Percentiles rank a stretch among this genome's conserved stretches.
These are phyloP conservation scores for Gonatopus flavifemur DNA, from an alignment of 1,140 invertebrate species.

Conservation along the genomic window DNA sequence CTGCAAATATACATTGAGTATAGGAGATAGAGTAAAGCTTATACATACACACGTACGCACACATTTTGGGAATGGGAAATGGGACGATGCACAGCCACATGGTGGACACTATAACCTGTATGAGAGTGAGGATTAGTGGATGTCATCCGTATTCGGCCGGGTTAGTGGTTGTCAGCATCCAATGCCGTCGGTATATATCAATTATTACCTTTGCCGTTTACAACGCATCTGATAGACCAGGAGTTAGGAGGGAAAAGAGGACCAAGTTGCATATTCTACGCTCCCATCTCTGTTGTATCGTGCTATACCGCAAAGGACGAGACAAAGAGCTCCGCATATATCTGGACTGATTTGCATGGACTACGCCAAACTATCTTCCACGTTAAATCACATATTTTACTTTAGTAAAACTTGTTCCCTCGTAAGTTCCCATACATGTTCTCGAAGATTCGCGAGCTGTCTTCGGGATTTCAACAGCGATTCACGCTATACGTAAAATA, in stretches of 20 bases:
- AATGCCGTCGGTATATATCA: slow-evolving; percentile 50
- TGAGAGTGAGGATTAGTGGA: slow-evolving; percentile 53
- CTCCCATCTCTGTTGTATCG: too few species aligned
- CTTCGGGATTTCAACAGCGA: slow-evolving; percentile 17
- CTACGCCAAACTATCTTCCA: too few species aligned
- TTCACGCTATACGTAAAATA: too few species aligned
- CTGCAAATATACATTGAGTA: slow-evolving; percentile 18
- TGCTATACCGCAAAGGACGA: too few species aligned
- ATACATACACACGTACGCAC: slow-evolving; percentile 27
- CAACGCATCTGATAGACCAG: too few species aligned
- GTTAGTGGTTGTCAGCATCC: slow-evolving; percentile 53
- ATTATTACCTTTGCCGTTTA: slow-evolving; percentile 47
- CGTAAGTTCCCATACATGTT: slow-evolving; percentile 25
- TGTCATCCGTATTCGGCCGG: slow-evolving; percentile 55
- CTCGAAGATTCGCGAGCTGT: slow-evolving; percentile 12
- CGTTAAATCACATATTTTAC: too few species aligned
- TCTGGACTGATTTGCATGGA: too few species aligned
- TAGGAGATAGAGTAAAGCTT: background rate
- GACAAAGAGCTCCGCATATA: too few species aligned
- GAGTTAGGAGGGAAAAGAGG: too few species aligned
- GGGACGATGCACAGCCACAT: slow-evolving; percentile 36
- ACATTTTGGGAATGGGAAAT: slow-evolving; percentile 39
- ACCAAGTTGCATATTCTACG: too few species aligned
- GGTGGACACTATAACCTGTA: slow-evolving; percentile 45
- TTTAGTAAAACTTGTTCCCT: slow-evolving; percentile 17